Evolutionary conservation across 2,797 vertebrate species (phyloP).

Genomic region (Antennarius maculatus): DNA sequence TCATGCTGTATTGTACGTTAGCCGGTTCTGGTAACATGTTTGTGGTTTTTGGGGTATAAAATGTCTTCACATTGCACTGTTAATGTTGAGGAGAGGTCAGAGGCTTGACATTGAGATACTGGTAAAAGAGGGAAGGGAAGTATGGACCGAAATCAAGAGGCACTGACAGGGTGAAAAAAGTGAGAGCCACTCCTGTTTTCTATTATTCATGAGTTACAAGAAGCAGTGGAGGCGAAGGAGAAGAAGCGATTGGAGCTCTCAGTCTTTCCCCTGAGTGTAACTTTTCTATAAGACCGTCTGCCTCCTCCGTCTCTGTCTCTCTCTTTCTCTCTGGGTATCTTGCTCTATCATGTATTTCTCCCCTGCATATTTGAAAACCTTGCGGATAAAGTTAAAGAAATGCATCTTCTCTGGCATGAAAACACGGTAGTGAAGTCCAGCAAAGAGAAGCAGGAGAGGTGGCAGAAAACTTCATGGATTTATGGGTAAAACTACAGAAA

Average conservation of each 20-base stretch:
- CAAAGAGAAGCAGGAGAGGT: not conserved
- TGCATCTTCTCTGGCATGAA: not conserved
- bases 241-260: constrained; percentile 24
- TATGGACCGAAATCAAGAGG: constrained; percentile 18
- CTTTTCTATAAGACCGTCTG: constrained; percentile 17
- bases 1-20: not conserved
- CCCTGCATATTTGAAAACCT: constrained; percentile 14
- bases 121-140: not conserved
- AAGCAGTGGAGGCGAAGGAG: constrained; percentile 40
- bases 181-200: constrained; percentile 32
- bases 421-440: not conserved
- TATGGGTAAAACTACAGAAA: too few species aligned
- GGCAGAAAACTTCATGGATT: not conserved
- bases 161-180: constrained; percentile 31
- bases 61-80: not conserved
- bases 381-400: not conserved
- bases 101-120: not conserved
- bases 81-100: not conserved
- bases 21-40: not conserved
- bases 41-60: not conserved
- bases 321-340: not conserved
- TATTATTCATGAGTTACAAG: constrained; percentile 68
- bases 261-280: constrained; percentile 16
- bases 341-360: not conserved
- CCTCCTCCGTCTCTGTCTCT: constrained; percentile 5